A percentile compares a stretch with the other conserved stretches of the same genome.
Conservation (phyloP, 2,797 vertebrate species). For the Epinephelus awoara region DNA sequence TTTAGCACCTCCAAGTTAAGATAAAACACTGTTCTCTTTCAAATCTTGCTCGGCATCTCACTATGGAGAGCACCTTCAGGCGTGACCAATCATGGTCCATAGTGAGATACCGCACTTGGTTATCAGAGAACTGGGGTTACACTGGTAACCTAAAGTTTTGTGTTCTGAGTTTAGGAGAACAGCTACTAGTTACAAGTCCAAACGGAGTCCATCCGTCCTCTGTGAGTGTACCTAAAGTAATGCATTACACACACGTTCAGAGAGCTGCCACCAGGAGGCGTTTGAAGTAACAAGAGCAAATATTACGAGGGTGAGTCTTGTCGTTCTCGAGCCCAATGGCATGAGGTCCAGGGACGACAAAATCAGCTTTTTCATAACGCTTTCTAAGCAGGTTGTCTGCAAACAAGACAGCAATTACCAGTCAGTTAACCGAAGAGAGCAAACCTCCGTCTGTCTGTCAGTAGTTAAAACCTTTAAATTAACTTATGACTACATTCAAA, state of each 20-base stretch:
- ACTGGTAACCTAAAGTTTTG: neutral
- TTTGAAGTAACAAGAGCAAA: constrained; percentile 45
- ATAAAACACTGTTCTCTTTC: neutral
- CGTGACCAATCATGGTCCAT: too few relatives aligned
- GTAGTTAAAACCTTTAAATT: constrained; percentile 6
- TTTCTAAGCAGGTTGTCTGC: constrained; percentile 78
- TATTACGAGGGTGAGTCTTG: constrained; percentile 69
- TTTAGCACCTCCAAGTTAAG: neutral
- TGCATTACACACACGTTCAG: constrained; percentile 61
- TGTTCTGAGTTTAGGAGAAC: neutral
- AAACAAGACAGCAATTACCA: constrained; percentile 65
- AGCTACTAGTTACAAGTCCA: neutral
- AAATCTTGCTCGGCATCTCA: too few relatives aligned
- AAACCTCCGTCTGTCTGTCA: constrained; percentile 17
- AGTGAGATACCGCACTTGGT: too few relatives aligned
- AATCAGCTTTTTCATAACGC: constrained; percentile 72
- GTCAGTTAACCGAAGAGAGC: constrained; percentile 17
- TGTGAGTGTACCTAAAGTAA: constrained; percentile 31
- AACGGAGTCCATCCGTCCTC: constrained; percentile 17
- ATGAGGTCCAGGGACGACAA: constrained; percentile 70
- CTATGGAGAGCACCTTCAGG: too few relatives aligned
- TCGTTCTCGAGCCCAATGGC: constrained; percentile 64
- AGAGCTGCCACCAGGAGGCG: constrained; percentile 48
- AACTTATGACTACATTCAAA: neutral
- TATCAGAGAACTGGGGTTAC: too few relatives aligned